Conservation (phyloP, 2,888 invertebrate species). For the Cataglyphis rosenhaueri region DNA sequence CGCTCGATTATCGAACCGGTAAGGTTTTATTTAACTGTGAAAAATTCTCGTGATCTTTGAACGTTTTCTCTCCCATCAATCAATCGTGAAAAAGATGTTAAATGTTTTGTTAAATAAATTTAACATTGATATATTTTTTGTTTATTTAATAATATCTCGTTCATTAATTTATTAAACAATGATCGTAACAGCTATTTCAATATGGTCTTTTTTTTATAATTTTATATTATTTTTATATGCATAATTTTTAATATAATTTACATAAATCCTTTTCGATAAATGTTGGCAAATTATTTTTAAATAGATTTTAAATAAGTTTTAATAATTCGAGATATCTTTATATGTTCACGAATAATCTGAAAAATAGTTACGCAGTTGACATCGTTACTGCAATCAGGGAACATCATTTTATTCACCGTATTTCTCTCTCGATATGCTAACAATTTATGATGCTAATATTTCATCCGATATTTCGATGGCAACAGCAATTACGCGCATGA, state of each 20-base stretch:
- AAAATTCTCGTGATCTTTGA: background rate
- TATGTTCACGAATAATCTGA: background rate
- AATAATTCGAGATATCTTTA: background rate
- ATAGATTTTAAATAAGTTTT: background rate
- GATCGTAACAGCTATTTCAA: background rate
- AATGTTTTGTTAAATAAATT: background rate
- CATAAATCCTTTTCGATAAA: background rate
- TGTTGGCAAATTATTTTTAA: background rate
- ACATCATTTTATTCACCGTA: constrained; percentile 23
- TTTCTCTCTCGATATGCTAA: background rate
- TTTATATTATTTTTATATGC: background rate
- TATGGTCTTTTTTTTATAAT: too few relatives aligned
- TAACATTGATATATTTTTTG: background rate
- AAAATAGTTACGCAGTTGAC: constrained; percentile 11
- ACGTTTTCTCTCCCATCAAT: background rate
- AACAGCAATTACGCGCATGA: constrained; percentile 21
- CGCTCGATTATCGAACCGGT: constrained; percentile 36
- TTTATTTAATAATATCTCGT: background rate
- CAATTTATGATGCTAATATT: constrained; percentile 31
- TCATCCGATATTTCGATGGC: constrained; percentile 32
- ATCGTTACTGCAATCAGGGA: background rate
- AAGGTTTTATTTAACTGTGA: constrained; percentile 18
- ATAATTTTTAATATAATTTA: background rate
- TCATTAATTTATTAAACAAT: background rate
- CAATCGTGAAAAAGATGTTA: background rate